These are phyloP conservation scores for Micromussa lordhowensis DNA, from an alignment of 92 coral and sea anemone genomes.

Conservation along the genomic window DNA sequence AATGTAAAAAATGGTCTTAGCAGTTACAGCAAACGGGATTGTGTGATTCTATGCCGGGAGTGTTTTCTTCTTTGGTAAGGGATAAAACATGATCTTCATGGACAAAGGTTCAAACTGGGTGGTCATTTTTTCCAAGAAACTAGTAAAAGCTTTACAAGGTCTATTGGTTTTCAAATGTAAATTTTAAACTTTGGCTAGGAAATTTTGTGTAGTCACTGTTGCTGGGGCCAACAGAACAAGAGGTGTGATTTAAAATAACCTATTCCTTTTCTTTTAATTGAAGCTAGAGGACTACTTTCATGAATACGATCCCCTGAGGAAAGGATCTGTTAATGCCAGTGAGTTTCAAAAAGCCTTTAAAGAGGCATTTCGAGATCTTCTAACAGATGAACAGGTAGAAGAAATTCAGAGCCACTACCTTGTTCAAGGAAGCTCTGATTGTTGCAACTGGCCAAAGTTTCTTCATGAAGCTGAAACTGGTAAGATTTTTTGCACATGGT, in stretches of 20 bases:
- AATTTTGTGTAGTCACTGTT: neutral
- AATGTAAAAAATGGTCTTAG: neutral
- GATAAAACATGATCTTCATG: neutral
- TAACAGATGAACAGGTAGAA: slow-evolving; percentile 17
- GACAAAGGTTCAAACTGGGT: neutral
- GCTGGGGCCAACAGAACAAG: neutral
- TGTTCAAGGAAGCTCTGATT: neutral
- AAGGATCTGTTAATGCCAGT: slow-evolving; percentile 9
- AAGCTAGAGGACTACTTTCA: slow-evolving; percentile 25
- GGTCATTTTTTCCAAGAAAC: neutral
- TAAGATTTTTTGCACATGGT: neutral
- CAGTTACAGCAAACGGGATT: neutral
- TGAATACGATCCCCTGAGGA: slow-evolving; percentile 25
- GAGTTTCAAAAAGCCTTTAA: slow-evolving; percentile 7
- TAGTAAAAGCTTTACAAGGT: neutral
- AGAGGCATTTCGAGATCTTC: neutral
- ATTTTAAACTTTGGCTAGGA: neutral
- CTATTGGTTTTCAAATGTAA: neutral
- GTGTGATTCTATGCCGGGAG: neutral
- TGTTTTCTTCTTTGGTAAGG: neutral
- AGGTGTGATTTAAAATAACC: neutral
- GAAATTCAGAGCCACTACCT: slow-evolving; percentile 15
- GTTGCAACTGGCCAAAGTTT: slow-evolving; percentile 27
- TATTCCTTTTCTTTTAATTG: neutral
- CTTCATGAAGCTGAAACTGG: slow-evolving; percentile 29